These are phyloP conservation scores for Sinella curviseta DNA, from an alignment of 1,140 invertebrate species.

Conservation along the genomic window DNA sequence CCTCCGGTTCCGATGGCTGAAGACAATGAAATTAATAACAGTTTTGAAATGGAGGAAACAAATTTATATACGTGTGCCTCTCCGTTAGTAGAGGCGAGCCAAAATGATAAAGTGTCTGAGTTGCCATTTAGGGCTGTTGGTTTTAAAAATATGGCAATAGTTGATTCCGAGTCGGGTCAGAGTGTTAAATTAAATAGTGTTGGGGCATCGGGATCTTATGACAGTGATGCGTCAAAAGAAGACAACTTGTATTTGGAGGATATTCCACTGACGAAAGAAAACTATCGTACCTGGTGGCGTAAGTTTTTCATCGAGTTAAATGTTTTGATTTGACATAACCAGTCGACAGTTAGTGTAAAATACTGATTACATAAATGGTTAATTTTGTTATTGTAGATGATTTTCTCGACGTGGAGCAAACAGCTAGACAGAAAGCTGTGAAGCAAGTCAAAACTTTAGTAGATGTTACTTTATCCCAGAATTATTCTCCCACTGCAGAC, in stretches of 20 bases:
- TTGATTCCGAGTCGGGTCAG: background rate
- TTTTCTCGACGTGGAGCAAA: background rate
- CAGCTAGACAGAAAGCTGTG: background rate
- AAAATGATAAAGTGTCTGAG: background rate
- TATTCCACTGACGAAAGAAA: background rate
- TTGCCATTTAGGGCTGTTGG: background rate
- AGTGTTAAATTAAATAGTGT: background rate
- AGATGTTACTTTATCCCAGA: background rate
- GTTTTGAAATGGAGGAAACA: background rate
- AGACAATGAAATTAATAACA: background rate
- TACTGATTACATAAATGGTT: too few relatives aligned
- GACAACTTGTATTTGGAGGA: conserved; percentile 19
- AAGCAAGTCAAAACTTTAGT: background rate
- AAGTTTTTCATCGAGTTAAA: conserved; percentile 10
- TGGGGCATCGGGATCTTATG: background rate
- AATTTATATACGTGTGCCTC: background rate
- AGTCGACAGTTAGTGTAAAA: background rate
- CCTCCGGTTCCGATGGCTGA: too few relatives aligned
- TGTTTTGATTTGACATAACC: background rate
- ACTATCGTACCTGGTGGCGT: conserved; percentile 11
- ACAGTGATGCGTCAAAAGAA: background rate
- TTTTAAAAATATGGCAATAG: background rate
- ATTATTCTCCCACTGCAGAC: background rate
- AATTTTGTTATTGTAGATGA: background rate
- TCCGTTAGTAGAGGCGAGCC: background rate